Conservation (phyloP, 2,113 vertebrate species). For the Corythornis madagascariensis region DNA sequence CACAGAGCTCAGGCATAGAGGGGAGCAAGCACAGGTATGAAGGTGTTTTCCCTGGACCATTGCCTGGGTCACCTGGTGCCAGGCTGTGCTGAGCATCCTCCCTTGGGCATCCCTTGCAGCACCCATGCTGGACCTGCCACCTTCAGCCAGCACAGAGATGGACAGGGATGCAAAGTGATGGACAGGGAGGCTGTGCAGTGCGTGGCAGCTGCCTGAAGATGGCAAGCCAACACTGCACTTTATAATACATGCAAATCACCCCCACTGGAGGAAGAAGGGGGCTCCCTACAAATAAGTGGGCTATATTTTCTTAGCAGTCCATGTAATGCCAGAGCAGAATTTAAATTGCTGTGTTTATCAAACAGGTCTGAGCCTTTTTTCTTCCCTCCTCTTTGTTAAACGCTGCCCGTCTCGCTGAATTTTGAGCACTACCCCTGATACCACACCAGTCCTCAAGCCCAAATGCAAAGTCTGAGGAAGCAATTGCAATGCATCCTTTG, state of each 20-base stretch:
- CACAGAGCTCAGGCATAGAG: neutral
- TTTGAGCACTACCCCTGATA: neutral
- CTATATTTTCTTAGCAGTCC: conserved; percentile 37
- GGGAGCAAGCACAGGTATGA: neutral
- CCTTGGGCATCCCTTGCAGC: neutral
- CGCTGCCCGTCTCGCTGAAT: neutral
- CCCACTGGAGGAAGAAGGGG: conserved; percentile 6
- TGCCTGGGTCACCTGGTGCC: neutral
- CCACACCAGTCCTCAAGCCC: conserved; percentile 40
- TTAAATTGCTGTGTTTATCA: conserved; percentile 27
- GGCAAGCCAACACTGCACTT: conserved; percentile 69
- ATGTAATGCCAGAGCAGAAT: conserved; percentile 40
- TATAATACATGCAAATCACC: conserved; percentile 44
- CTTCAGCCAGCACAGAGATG: neutral
- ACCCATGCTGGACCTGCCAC: neutral
- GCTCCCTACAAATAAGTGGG: conserved; percentile 21
- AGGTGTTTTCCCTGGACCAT: neutral
- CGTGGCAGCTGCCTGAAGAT: conserved; percentile 66
- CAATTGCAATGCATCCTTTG: conserved; percentile 67
- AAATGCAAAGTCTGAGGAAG: conserved; percentile 55
- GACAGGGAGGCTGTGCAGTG: conserved; percentile 50
- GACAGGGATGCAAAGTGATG: neutral
- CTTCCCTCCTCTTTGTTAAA: neutral
- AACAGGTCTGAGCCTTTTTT: neutral
- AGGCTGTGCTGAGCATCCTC: neutral